Conservation (phyloP, 1,140 invertebrate genomes). For the Rhyzopertha dominica region DNA sequence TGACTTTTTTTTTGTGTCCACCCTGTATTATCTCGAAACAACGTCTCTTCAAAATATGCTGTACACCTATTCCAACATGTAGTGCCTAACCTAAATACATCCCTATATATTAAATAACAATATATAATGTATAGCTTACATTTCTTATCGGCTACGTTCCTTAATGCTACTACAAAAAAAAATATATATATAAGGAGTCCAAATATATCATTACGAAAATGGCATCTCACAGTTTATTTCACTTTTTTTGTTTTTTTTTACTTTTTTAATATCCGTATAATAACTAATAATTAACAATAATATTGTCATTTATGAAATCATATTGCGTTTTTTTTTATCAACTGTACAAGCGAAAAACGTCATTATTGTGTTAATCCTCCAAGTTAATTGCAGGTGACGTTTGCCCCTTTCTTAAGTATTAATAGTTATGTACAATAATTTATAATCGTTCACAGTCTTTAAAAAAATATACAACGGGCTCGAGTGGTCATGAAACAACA, state of each 20-base stretch:
- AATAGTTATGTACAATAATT: conserved; percentile 12
- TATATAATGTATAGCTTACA: conserved; percentile 9
- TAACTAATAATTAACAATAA: conserved; percentile 25
- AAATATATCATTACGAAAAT: conserved; percentile 14
- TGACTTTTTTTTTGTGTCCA: too few relatives aligned
- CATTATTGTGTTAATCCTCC: conserved; percentile 16
- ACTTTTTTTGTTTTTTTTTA: background rate
- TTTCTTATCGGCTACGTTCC: background rate
- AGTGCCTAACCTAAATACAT: too few relatives aligned
- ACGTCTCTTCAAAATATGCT: too few relatives aligned
- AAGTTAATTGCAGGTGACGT: conserved; percentile 18
- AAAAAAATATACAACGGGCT: background rate
- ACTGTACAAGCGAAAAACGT: conserved; percentile 16
- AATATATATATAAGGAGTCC: conserved; percentile 15
- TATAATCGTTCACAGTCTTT: conserved; percentile 13
- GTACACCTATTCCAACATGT: too few relatives aligned
- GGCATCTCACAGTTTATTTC: conserved; percentile 16
- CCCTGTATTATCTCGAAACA: too few relatives aligned
- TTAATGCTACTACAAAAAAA: background rate
- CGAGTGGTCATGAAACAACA: background rate
- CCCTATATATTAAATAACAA: conserved; percentile 25
- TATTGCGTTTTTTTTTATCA: conserved; percentile 19
- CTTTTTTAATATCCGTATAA: too few relatives aligned
- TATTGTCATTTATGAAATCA: conserved; percentile 27
- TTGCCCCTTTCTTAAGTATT: conserved; percentile 24